A percentile compares a stretch with the other conserved stretches of the same genome.
phyloP scores from a whole-genome alignment of 2,113 vertebrate species.

The Amphilophus citrinellus region DNA sequence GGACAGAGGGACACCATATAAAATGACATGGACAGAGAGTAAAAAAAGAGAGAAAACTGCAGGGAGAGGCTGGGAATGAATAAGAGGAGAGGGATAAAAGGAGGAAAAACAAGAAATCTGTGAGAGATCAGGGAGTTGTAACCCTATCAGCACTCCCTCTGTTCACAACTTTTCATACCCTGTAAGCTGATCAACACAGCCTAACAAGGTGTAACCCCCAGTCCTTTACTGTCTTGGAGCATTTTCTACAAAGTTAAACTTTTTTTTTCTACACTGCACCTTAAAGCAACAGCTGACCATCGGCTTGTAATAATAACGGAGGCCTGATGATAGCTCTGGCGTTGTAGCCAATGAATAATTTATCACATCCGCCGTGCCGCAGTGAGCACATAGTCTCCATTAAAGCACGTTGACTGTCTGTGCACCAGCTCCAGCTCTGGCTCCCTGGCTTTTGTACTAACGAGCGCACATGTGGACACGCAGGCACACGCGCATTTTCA shows the following conservation, averaged over 20 bases:
- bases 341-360: constrained; percentile 78
- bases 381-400: constrained; percentile 63
- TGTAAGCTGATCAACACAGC: constrained; percentile 25
- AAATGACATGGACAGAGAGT: not conserved
- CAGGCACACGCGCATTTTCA: not conserved
- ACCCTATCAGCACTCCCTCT: constrained; percentile 32
- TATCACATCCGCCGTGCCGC: constrained; percentile 62
- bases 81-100: not conserved
- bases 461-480: constrained; percentile 13
- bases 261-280: not conserved
- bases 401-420: constrained; percentile 65
- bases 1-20: constrained; percentile 22
- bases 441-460: constrained; percentile 58
- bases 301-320: constrained; percentile 49
- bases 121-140: constrained; percentile 24
- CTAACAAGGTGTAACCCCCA: not conserved
- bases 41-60: not conserved
- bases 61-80: not conserved
- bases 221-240: not conserved
- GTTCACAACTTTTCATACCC: constrained; percentile 32
- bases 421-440: constrained; percentile 42
- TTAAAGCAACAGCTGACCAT: constrained; percentile 60
- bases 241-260: constrained; percentile 33
- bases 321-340: constrained; percentile 61
- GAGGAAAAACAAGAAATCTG: not conserved